Percentiles rank a stretch among this genome's conserved stretches.
phyloP scores from a whole-genome alignment of 2,888 invertebrate species.

The Caenorhabditis sulstoni region DNA sequence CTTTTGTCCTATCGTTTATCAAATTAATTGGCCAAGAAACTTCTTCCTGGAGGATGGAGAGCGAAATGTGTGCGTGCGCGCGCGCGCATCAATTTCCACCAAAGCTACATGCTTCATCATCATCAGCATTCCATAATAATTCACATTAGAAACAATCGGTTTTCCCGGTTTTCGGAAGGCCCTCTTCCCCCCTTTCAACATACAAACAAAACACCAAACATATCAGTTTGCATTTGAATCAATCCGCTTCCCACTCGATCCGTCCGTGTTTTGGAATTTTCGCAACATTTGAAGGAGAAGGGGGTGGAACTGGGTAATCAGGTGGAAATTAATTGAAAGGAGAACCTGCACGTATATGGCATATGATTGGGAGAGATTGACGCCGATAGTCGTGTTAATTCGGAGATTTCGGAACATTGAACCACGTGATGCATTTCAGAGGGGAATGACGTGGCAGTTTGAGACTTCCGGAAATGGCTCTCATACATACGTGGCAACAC shows the following conservation, averaged over 20 bases:
- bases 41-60: background rate
- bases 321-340: constrained; percentile 24
- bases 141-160: constrained; percentile 10
- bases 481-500: too few species aligned
- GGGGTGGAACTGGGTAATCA: constrained; percentile 35
- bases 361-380: constrained; percentile 1
- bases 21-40: constrained; percentile 26
- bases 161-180: background rate
- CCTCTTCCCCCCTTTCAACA: background rate
- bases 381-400: too few species aligned
- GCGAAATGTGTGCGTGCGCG: too few species aligned
- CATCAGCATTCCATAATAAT: constrained; percentile 24
- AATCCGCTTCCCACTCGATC: background rate
- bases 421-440: too few species aligned
- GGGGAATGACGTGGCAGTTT: too few species aligned
- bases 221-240: constrained; percentile 31
- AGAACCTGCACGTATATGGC: constrained; percentile 6
- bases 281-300: background rate
- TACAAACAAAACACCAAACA: constrained; percentile 14
- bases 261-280: background rate
- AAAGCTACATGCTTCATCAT: too few species aligned
- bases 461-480: too few species aligned
- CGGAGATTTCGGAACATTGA: too few species aligned
- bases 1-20: background rate
- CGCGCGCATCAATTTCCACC: background rate